Evolutionary conservation across 2,113 vertebrate genomes (phyloP), one percentile per base, ranked within the genome.

Genomic region (Seriola dumerili): DNA sequence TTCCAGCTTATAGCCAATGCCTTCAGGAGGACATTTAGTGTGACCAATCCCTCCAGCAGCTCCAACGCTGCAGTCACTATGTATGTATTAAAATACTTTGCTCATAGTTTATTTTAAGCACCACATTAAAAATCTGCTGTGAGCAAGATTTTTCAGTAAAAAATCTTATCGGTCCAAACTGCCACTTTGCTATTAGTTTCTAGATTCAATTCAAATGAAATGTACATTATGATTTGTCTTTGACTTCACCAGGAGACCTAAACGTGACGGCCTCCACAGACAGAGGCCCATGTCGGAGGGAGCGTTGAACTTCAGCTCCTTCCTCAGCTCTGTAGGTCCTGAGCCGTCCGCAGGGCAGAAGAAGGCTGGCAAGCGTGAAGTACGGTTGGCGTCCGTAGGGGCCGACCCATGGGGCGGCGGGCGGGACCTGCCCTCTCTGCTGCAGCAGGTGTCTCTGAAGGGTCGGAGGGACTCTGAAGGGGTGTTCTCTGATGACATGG

Each of bases 391-490:
- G 14, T 64, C 78, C 23, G 44, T 44, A 1, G 72, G 54, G 10
- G 48, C 75, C 2, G 83, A 86, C 48, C 85, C 78, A 0, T 91
- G 87, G 70, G 87, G 83, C 7, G 58, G 23, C 1, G 90, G 78
- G n/a, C 83, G n/a, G 8, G 92, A 95, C 68, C 88, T 96, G 46
- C 88, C 94, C 1, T 86, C 90, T 9, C 83, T 94, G 57, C 40
- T 95, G 86, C 90, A 95, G 92, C 86, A 91, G 85, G 91, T 95
- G 38, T 90, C 94, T 9, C 74, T 95, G 0, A 85, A 75, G 70
- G 17, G 75, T 48, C 64, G 64, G 0, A 87, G 90, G 63, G 76
- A 73, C 17, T 78, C 88, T 4, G 87, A 66, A 29, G 87, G 85
- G 7, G 58, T 63, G 57, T 88, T 90, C 54, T 76, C 80, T 10